Evolutionary conservation across 1,140 invertebrate species (phyloP).

Genomic region (Ditylenchus dipsaci): DNA sequence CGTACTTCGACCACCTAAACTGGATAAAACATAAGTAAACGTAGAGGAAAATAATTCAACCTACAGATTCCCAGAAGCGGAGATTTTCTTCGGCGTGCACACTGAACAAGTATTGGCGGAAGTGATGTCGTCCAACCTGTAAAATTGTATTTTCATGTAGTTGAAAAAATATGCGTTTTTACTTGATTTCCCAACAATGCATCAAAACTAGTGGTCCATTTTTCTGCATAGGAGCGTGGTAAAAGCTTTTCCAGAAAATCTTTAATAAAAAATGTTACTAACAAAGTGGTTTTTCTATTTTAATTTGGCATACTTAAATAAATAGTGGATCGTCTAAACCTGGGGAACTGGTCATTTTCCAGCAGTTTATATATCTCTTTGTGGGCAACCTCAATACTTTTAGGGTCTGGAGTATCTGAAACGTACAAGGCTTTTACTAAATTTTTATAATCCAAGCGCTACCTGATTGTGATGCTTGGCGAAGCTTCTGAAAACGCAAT

Average conservation of each 20-base stretch:
- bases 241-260: slow-evolving; percentile 46
- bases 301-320: slow-evolving; percentile 30
- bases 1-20: no score
- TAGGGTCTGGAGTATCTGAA: slow-evolving; percentile 21
- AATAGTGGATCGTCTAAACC: slow-evolving; percentile 50
- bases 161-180: no score
- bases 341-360: slow-evolving; percentile 44
- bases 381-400: slow-evolving; percentile 44
- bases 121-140: slow-evolving; percentile 56
- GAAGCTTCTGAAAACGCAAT: slow-evolving; percentile 18
- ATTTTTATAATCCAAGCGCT: no score
- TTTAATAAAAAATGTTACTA: no score
- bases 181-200: slow-evolving; percentile 56
- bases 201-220: slow-evolving; percentile 51
- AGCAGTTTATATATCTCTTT: slow-evolving; percentile 53
- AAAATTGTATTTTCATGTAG: slow-evolving; percentile 2
- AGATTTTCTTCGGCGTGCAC: slow-evolving; percentile 57
- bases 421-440: no score
- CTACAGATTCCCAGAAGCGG: slow-evolving; percentile 56
- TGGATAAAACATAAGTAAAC: no score
- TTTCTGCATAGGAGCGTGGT: slow-evolving; percentile 52
- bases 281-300: no score
- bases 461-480: slow-evolving; percentile 19
- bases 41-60: background rate
- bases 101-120: slow-evolving; percentile 52